These are phyloP conservation scores for Cremastinae sp. DNA, from an alignment of 2,888 invertebrate genomes.

Conservation along the genomic window DNA sequence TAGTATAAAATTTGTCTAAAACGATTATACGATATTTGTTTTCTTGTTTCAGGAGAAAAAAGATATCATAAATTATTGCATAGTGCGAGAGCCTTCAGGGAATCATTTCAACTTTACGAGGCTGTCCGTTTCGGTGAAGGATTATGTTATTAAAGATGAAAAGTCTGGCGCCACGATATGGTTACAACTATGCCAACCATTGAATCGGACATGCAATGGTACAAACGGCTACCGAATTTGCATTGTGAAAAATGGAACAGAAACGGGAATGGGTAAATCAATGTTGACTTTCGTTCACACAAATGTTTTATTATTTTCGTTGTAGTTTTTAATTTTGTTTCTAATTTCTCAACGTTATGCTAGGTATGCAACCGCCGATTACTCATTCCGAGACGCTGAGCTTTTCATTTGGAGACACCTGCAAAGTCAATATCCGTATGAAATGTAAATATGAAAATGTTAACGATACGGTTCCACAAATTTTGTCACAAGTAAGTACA, in stretches of 20 bases:
- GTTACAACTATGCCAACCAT: slow-evolving; percentile 68
- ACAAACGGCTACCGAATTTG: slow-evolving; percentile 69
- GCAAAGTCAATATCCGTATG: slow-evolving; percentile 71
- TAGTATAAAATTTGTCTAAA: no score
- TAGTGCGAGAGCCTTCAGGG: slow-evolving; percentile 10
- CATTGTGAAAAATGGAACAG: slow-evolving; percentile 63
- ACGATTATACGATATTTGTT: no score
- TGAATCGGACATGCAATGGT: slow-evolving; percentile 68
- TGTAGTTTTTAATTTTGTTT: background rate
- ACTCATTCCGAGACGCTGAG: slow-evolving; percentile 59
- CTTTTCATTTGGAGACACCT: slow-evolving; percentile 71
- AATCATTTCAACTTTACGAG: slow-evolving; percentile 67
- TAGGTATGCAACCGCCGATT: slow-evolving; percentile 66
- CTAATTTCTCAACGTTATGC: background rate
- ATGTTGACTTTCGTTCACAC: background rate
- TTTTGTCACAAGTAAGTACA: slow-evolving; percentile 64
- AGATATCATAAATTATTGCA: slow-evolving; percentile 30
- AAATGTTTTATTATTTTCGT: background rate
- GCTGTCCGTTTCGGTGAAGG: slow-evolving; percentile 52
- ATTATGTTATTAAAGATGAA: slow-evolving; percentile 56
- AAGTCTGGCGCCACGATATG: slow-evolving; percentile 57
- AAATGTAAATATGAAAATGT: slow-evolving; percentile 69
- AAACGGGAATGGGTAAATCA: slow-evolving; percentile 72
- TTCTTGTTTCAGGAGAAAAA: no score
- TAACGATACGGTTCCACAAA: slow-evolving; percentile 62